Evolutionary conservation across 2,888 invertebrate species (phyloP), one percentile per base, ranked within the genome.

Genomic region (Aporophyla lueneburgensis): DNA sequence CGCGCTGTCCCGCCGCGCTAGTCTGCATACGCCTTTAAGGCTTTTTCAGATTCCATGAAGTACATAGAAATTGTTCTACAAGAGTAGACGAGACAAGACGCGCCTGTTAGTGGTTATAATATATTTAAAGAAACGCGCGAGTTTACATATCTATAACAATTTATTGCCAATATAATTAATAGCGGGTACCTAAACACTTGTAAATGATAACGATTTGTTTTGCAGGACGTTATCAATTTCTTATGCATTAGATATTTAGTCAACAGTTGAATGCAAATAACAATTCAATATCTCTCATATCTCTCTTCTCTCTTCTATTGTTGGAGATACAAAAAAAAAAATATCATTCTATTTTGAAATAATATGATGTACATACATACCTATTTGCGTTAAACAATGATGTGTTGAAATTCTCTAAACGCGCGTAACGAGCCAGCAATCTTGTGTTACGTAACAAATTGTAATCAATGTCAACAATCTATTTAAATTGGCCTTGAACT

Each of bases 401-500:
- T 51, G 10, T 58, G n/a, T 79, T n/a, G n/a, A 78, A 67, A 49
- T 51, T 78, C n/a, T 67, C 1, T 12, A 40, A 9, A 56, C 0
- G 5, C 27, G 7, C 43, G 51, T 58, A 16, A n/a, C n/a, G n/a
- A 67, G n/a, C 65, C 33, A 43, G 27, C 68, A 78, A 40, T 78
- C 40, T 21, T 51, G 68, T 14, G 51, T 58, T 49, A 46, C 65
- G 61, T 58, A 65, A 24, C 46, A 27, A 53, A 33, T 33, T 33
- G 16, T 68, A 54, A 74, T 80, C 40, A 71, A 69, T 69, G 81
- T 61, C 80, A 74, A 71, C 49, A 61, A 68, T 61, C 27, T 59
- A 24, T 54, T n/a, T 58, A 51, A 27, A 19, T 51, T 27, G 24
- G 7, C 85, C 85, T 81, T 82, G 85, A 75, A 71, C 43, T 5